Conservation (phyloP, 1,140 invertebrate genomes). For the Lanistes nyassanus region DNA sequence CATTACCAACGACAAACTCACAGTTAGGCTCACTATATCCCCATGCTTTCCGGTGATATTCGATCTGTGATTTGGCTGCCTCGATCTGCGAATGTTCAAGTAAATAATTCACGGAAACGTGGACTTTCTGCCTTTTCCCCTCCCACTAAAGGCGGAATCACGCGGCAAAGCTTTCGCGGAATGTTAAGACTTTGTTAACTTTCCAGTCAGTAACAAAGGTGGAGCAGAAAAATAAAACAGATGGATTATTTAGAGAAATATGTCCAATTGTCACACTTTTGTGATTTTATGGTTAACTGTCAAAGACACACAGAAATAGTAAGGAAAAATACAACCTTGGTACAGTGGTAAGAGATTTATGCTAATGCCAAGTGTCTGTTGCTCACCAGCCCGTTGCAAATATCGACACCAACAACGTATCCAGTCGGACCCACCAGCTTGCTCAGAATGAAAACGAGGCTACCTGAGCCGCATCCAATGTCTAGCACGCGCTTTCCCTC, state of each 20-base stretch:
- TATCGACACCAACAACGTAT: conserved; percentile 46
- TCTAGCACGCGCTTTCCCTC: conserved; percentile 17
- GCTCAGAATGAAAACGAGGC: conserved; percentile 23
- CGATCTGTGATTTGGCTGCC: conserved; percentile 31
- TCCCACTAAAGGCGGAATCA: not conserved
- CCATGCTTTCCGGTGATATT: conserved; percentile 35
- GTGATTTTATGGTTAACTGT: too few species aligned
- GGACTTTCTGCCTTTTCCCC: not conserved
- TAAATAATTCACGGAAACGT: not conserved
- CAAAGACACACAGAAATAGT: too few species aligned
- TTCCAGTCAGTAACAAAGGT: not conserved
- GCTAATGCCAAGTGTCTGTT: too few species aligned
- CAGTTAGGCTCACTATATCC: conserved; percentile 42
- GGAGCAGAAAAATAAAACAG: not conserved
- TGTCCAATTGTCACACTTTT: not conserved
- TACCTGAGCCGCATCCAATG: conserved; percentile 27
- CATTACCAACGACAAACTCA: conserved; percentile 40
- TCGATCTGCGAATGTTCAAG: conserved; percentile 25
- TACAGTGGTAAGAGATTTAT: too few species aligned
- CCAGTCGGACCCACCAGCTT: conserved; percentile 24
- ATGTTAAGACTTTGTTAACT: not conserved
- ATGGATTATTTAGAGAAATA: not conserved
- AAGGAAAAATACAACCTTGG: too few species aligned
- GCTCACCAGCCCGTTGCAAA: conserved; percentile 38
- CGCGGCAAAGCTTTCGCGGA: not conserved